Percentiles rank a stretch among this genome's conserved stretches.
Evolutionary conservation across 2,113 vertebrate species (phyloP).

Genomic region (Cygnus buccinator): DNA sequence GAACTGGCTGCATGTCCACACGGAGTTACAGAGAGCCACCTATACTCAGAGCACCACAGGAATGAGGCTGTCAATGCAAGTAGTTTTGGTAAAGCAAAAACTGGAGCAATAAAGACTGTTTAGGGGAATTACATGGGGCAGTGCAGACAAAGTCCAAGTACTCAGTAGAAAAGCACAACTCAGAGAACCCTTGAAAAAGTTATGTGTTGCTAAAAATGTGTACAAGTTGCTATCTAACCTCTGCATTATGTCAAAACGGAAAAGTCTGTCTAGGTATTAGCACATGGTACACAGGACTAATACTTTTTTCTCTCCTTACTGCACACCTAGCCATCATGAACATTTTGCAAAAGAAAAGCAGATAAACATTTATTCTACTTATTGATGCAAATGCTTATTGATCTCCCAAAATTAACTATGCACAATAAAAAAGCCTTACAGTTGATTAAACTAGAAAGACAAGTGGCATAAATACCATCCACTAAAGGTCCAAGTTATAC

Average conservation of each 20-base stretch:
- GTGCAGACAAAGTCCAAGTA: neutral
- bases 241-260: neutral
- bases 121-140: neutral
- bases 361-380: neutral
- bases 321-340: neutral
- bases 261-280: neutral
- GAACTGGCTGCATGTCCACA: neutral
- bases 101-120: neutral
- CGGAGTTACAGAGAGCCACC: neutral
- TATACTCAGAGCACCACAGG: neutral
- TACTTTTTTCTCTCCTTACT: neutral
- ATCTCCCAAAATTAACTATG: neutral
- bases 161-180: neutral
- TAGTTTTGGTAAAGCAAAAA: neutral
- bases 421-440: neutral
- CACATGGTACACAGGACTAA: neutral
- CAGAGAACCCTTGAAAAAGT: neutral
- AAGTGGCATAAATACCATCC: constrained; percentile 12
- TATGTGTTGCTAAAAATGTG: neutral
- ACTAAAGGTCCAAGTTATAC: neutral
- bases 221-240: neutral
- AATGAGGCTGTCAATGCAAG: neutral
- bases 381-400: neutral
- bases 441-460: neutral
- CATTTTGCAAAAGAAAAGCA: neutral